Percentiles rank a stretch among this genome's conserved stretches.
Conservation (phyloP, 2,888 invertebrate species). For the Tuberolachnus salignus region DNA sequence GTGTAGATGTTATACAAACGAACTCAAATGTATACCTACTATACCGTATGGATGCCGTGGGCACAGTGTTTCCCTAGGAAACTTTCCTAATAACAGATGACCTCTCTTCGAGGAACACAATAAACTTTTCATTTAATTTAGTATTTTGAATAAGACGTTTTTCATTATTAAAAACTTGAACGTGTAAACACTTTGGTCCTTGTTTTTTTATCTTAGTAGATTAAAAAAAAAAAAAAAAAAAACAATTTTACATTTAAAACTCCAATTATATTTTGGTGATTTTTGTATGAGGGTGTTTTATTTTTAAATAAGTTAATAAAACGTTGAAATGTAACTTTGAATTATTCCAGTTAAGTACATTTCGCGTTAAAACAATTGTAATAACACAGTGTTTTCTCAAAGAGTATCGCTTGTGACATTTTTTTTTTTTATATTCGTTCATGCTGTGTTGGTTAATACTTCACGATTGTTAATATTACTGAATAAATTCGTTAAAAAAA, state of each 20-base stretch:
- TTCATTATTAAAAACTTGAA: slow-evolving; percentile 48
- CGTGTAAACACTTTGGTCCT: slow-evolving; percentile 31
- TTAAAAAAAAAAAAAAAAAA: slow-evolving; percentile 25
- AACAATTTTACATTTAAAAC: too few relatives aligned
- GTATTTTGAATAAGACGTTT: slow-evolving; percentile 46
- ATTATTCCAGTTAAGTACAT: slow-evolving; percentile 33
- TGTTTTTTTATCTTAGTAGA: slow-evolving; percentile 12
- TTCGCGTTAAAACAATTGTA: slow-evolving; percentile 25
- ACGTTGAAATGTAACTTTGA: slow-evolving; percentile 27
- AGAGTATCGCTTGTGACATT: neutral
- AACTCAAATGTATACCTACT: neutral
- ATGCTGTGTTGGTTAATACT: neutral
- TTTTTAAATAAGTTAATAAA: slow-evolving; percentile 49
- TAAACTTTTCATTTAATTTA: slow-evolving; percentile 40
- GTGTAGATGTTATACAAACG: neutral
- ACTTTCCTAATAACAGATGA: slow-evolving; percentile 16
- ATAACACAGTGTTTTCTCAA: neutral
- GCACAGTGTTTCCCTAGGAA: neutral
- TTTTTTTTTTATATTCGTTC: neutral
- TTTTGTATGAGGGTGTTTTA: slow-evolving; percentile 15
- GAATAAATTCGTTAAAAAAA: neutral
- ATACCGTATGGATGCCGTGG: too few relatives aligned
- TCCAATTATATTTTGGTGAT: slow-evolving; percentile 43
- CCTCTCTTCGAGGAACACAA: slow-evolving; percentile 8
- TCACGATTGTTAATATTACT: neutral